Conservation (phyloP, 2,888 invertebrate species). For the Mactromeris polynyma region DNA sequence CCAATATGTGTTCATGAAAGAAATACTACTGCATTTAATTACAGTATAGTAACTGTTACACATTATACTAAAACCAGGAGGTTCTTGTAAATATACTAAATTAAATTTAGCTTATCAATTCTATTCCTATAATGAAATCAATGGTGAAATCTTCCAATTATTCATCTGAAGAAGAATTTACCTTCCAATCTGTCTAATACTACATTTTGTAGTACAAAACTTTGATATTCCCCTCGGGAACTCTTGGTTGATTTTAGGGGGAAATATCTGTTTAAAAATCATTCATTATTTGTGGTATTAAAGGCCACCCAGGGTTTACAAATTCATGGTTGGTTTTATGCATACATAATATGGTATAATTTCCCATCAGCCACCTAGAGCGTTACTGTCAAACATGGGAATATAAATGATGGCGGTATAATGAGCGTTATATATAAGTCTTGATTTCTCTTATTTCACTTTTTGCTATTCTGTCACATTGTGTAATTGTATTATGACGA, state of each 20-base stretch:
- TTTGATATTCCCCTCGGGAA: background rate
- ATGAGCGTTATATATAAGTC: background rate
- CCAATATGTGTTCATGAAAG: too few species aligned
- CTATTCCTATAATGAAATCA: background rate
- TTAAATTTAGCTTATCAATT: background rate
- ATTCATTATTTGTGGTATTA: conserved; percentile 1
- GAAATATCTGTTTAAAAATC: conserved; percentile 1
- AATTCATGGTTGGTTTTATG: background rate
- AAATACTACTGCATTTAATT: too few species aligned
- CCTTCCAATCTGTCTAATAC: background rate
- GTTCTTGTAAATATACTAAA: too few species aligned
- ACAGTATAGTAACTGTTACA: too few species aligned
- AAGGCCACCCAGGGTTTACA: conserved; percentile 17
- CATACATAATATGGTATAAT: background rate
- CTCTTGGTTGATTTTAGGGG: background rate
- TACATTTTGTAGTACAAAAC: background rate
- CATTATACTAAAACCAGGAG: too few species aligned
- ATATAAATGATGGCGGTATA: background rate
- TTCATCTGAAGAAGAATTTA: background rate
- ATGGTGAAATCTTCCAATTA: background rate
- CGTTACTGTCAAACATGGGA: background rate
- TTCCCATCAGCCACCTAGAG: background rate
- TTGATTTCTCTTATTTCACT: background rate
- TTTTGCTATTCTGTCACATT: background rate
- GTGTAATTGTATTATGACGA: background rate